Base-by-base conservation (phyloP, 1,140 invertebrate genomes). In the Delia radicum region DNA sequence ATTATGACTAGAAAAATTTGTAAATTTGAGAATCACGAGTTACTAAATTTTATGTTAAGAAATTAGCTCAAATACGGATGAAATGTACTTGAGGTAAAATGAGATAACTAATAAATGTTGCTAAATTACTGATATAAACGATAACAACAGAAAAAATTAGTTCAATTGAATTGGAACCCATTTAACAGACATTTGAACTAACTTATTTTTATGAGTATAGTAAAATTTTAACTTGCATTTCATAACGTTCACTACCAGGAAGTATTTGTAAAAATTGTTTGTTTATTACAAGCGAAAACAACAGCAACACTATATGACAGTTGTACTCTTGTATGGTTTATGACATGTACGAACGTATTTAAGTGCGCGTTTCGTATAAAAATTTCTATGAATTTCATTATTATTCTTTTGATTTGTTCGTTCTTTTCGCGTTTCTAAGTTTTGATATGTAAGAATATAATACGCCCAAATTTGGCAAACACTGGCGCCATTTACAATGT, bases 381-480 rank as follows among this genome's bases (percentile, higher is more conserved):
- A 21, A 21, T 55, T 55, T 55, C 48, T 55, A 21, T 55, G 48
- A 55, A 55, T 55, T 55, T 55, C 48, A 55, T 55, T 55, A 55
- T 55, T 55, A 55, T 55, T 55, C 48, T 18, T 55, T 55, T 55
- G 48, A 55, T 55, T 55, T 55, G 48, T 55, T 37, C 33, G 1
- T 13, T 55, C 48, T 55, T 21, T 55, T 55, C n/a, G 48, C 48
- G 48, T 55, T 55, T 18, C n/a, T 55, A 55, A 55, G 3, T 55
- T 55, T 55, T 21, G 48, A 21, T 55, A 55, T 55, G 21, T 8
- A 55, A 55, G 65, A 69, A 69, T 33, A 69, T 69, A 33, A 69
- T 69, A 69, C 65, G 29, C 65, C 65, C 65, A 69, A 69, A 69
- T 69, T 69, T 69, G 65, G 65, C 65, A 69, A 69, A 33, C 65